Percentiles rank a stretch among this genome's conserved stretches.
phyloP scores from a whole-genome alignment of 1,140 invertebrate genomes.

The Melipona quadrifasciata region DNA sequence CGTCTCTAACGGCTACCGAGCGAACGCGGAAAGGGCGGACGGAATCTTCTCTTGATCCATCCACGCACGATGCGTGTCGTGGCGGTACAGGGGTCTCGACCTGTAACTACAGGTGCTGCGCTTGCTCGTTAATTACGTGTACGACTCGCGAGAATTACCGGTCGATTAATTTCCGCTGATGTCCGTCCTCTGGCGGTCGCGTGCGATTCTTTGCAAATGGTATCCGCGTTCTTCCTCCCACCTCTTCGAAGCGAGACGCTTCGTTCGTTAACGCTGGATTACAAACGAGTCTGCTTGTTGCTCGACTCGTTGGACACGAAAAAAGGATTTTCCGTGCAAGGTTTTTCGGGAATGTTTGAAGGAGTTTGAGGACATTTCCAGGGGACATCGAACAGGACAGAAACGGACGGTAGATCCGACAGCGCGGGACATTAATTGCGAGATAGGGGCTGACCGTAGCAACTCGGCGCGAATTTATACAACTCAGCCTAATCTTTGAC shows the following conservation, averaged over 20 bases:
- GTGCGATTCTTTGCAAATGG: conserved; percentile 16
- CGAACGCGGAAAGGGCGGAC: conserved; percentile 47
- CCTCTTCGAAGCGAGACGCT: background rate
- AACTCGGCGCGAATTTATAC: conserved; percentile 74
- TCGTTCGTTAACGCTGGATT: background rate
- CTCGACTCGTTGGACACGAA: no score
- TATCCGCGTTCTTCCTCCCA: background rate
- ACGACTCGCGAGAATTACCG: conserved; percentile 69
- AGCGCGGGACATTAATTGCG: conserved; percentile 50
- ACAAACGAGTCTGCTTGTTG: background rate
- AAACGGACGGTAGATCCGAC: conserved; percentile 15
- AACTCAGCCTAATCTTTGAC: conserved; percentile 77
- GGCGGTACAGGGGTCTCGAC: conserved; percentile 39
- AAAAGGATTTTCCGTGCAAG: no score
- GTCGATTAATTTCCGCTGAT: conserved; percentile 71
- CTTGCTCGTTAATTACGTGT: conserved; percentile 71
- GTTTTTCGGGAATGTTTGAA: no score
- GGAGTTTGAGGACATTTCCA: no score
- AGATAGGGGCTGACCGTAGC: conserved; percentile 50
- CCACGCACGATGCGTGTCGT: conserved; percentile 45
- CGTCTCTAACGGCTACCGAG: conserved; percentile 71
- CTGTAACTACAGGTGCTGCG: conserved; percentile 65
- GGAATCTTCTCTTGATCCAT: conserved; percentile 68
- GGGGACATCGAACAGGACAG: background rate
- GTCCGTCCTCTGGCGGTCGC: conserved; percentile 49